phyloP scores from a whole-genome alignment of 2,797 vertebrate genomes.

The Chaenodraco wilsoni region DNA sequence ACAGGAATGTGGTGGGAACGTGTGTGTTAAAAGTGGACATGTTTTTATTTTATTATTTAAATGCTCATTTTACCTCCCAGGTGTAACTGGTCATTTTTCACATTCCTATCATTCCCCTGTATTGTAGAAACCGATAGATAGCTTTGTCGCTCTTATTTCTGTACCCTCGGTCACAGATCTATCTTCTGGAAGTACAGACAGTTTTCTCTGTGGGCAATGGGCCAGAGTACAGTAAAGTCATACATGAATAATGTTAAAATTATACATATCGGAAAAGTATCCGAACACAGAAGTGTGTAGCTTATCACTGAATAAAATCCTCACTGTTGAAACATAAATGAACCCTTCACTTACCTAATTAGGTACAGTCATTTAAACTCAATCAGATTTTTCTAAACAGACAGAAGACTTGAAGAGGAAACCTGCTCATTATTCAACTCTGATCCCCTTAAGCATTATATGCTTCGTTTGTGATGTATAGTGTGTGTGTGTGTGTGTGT shows the following conservation, averaged over 20 bases:
- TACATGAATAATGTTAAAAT: constrained; percentile 6
- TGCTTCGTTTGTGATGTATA: constrained; percentile 39
- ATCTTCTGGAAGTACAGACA: neutral
- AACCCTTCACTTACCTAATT: neutral
- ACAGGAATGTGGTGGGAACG: neutral
- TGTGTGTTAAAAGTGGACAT: neutral
- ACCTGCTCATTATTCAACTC: constrained; percentile 37
- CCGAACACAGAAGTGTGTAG: constrained; percentile 8
- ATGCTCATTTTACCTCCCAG: constrained; percentile 34
- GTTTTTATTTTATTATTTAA: constrained; percentile 11
- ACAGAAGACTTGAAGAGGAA: constrained; percentile 28
- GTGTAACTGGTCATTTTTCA: constrained; percentile 78
- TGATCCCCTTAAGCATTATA: constrained; percentile 50
- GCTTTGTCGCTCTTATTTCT: constrained; percentile 27
- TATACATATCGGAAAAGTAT: neutral
- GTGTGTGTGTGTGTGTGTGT: constrained; percentile 28
- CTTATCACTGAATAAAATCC: constrained; percentile 1
- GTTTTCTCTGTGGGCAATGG: neutral
- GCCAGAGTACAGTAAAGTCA: neutral
- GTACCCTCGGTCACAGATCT: neutral
- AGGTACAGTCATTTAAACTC: constrained; percentile 25
- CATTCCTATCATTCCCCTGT: constrained; percentile 80
- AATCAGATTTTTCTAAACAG: constrained; percentile 45
- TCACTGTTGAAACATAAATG: constrained; percentile 1
- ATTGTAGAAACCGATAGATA: constrained; percentile 73